A percentile compares a stretch with the other conserved stretches of the same genome.
Evolutionary conservation across 2,888 invertebrate genomes (phyloP).

Genomic region (Eledone cirrhosa): DNA sequence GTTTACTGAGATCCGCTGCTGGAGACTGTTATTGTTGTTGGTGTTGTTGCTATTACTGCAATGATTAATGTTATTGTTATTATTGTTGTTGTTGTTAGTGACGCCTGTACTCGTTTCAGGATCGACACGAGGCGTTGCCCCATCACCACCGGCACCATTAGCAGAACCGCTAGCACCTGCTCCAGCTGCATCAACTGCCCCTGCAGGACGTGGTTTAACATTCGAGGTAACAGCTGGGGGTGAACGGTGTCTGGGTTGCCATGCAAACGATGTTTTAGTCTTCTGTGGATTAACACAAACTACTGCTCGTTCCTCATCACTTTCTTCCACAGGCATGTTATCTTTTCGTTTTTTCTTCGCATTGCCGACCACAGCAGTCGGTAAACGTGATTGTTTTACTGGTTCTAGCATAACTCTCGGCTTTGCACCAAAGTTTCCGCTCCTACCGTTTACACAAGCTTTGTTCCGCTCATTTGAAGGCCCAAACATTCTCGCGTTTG

Average conservation of each 20-base stretch:
- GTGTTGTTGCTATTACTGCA: neutral
- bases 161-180: neutral
- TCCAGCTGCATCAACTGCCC: neutral
- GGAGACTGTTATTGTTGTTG: constrained; percentile 22
- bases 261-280: constrained; percentile 29
- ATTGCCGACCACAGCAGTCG: neutral
- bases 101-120: neutral
- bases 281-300: neutral
- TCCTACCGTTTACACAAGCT: neutral
- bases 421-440: neutral
- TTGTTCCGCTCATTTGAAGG: neutral
- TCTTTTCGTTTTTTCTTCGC: too few relatives aligned
- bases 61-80: constrained; percentile 18
- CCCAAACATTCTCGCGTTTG: neutral
- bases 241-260: constrained; percentile 29
- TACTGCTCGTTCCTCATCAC: neutral
- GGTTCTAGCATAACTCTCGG: neutral
- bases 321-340: neutral
- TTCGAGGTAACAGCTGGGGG: constrained; percentile 15
- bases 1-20: constrained; percentile 37
- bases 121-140: neutral
- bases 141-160: constrained; percentile 8
- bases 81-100: constrained; percentile 21
- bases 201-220: neutral
- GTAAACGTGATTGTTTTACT: neutral